Conservation (phyloP, 2,888 invertebrate genomes). For the Catocala sponsa region DNA sequence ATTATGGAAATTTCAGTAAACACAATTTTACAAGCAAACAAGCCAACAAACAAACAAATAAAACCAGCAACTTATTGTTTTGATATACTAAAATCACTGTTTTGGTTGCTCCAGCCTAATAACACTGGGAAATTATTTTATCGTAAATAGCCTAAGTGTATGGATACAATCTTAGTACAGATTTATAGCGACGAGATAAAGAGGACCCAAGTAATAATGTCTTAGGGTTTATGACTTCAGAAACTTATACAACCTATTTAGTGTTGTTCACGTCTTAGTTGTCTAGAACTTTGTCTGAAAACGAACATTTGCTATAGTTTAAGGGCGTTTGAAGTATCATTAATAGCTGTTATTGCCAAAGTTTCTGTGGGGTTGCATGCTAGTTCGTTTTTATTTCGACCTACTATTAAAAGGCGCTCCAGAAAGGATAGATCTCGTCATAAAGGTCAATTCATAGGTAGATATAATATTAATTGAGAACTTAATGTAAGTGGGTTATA, state of each 20-base stretch:
- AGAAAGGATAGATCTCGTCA: no score
- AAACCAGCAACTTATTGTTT: background rate
- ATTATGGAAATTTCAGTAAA: background rate
- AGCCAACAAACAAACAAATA: background rate
- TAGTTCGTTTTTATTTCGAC: background rate
- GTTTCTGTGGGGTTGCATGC: background rate
- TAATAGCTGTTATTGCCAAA: background rate
- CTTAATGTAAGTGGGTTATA: no score
- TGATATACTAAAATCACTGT: constrained; percentile 1
- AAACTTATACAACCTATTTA: constrained; percentile 2
- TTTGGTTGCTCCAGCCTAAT: background rate
- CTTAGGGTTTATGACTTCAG: constrained; percentile 5
- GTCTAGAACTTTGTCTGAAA: background rate
- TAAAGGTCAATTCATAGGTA: no score
- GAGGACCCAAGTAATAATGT: constrained; percentile 1
- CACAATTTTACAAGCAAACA: background rate
- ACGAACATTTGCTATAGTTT: background rate
- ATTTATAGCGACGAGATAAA: constrained; percentile 8
- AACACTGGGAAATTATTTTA: constrained; percentile 7
- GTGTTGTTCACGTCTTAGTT: background rate
- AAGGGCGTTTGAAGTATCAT: background rate
- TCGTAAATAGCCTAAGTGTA: constrained; percentile 1
- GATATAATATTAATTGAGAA: no score
- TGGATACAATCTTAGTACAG: constrained; percentile 4
- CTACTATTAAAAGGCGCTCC: no score